Base-by-base conservation (phyloP, 2,888 invertebrate species). In the Conops quadrifasciatus region DNA sequence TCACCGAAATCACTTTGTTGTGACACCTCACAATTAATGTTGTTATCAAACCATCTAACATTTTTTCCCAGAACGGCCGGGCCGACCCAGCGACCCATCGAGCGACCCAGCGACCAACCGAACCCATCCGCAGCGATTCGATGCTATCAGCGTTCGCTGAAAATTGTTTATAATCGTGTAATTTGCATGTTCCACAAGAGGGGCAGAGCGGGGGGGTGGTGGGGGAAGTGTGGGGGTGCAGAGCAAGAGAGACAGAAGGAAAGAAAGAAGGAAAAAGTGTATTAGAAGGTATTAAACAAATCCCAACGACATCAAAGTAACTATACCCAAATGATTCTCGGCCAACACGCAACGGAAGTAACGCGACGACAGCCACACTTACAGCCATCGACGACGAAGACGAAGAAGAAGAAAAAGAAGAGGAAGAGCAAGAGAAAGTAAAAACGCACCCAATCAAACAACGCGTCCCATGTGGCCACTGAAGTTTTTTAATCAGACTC, bases 401-500 rank as follows among this genome's bases (percentile, higher is more conserved):
- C 19, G 28, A 28, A 72, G 70, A 59, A 67, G 56, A 67, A 70
- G 53, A 66, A 49, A 19, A 58, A 71, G 56, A 71, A 64, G n/a
- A n/a, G n/a, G n/a, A n/a, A n/a, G n/a, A 1, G 53, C 1, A 11
- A 9, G 28, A 24, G 58, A 9, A 4, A 49, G 26, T 65, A 26
- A 56, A 30, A 73, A 71, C 59, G 73, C 70, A 73, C 70, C 64
- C 71, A 51, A 49, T 60, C 58, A 49, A 47, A 53, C 66, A 47
- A 59, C 30, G 73, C 77, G 83, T 82, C 83, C 84, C 84, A 84
- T 84, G 84, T 84, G 84, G 83, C 81, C 83, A 79, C 82, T 83
- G 83, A 83, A 83, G 81, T 82, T 82, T 84, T 83, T 84, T 84
- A 84, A 84, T 84, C 84, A 84, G 83, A 80, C 81, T 79, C 82